phyloP scores from a whole-genome alignment of 2,888 invertebrate species.

The Neuroscelio doddi region DNA sequence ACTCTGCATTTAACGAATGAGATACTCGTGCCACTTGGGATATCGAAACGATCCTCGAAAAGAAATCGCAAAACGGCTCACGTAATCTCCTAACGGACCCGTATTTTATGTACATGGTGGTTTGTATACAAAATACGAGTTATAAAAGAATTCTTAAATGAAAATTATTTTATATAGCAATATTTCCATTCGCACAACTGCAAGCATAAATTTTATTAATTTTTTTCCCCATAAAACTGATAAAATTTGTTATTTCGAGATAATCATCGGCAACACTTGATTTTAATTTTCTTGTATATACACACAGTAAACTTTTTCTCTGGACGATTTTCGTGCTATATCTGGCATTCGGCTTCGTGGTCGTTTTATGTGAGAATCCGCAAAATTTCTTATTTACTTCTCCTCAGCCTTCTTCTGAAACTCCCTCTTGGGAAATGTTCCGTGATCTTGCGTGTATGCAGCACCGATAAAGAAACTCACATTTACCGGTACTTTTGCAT shows the following conservation, averaged over 20 bases:
- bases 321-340: slow-evolving; percentile 35
- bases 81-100: neutral
- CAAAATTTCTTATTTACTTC: slow-evolving; percentile 42
- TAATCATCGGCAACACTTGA: too few relatives aligned
- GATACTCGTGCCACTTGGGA: neutral
- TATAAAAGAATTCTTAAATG: neutral
- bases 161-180: neutral
- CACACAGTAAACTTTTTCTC: slow-evolving; percentile 8
- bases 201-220: slow-evolving; percentile 3
- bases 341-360: slow-evolving; percentile 38
- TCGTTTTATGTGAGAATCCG: slow-evolving; percentile 35
- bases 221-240: too few relatives aligned
- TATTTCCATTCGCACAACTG: neutral
- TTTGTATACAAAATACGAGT: neutral
- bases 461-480: slow-evolving; percentile 42
- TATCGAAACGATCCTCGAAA: neutral
- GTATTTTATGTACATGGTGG: neutral
- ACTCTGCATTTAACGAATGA: neutral
- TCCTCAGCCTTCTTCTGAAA: slow-evolving; percentile 21
- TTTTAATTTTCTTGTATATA: too few relatives aligned
- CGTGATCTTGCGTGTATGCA: slow-evolving; percentile 38
- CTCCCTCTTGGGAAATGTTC: slow-evolving; percentile 44
- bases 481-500: slow-evolving; percentile 45
- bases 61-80: neutral
- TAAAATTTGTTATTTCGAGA: too few relatives aligned